Conservation (phyloP, 2,888 invertebrate genomes). For the Petrophora chlorosata region DNA sequence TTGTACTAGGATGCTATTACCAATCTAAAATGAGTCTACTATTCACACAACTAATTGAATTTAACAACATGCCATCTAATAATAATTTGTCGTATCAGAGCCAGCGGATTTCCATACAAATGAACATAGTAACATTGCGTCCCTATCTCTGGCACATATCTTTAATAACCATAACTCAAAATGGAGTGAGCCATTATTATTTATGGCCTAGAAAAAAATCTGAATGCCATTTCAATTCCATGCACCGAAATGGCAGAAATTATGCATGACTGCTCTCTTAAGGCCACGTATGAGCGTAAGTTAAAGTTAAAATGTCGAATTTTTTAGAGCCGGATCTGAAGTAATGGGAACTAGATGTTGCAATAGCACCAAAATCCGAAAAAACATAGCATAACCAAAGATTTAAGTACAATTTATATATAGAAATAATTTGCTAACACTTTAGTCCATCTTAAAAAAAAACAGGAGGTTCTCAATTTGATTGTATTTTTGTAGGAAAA, state of each 20-base stretch:
- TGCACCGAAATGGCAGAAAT: conserved; percentile 27
- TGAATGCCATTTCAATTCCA: conserved; percentile 42
- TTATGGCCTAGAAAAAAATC: conserved; percentile 64
- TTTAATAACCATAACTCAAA: conserved; percentile 82
- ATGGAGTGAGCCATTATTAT: conserved; percentile 65
- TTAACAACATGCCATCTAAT: conserved; percentile 23
- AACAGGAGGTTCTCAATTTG: too few species aligned
- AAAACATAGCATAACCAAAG: too few species aligned
- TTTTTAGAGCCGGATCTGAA: too few species aligned
- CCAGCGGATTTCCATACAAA: conserved; percentile 74
- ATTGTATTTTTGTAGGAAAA: too few species aligned
- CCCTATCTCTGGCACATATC: conserved; percentile 65
- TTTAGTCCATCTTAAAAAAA: too few species aligned
- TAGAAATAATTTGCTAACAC: too few species aligned
- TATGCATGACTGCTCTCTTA: conserved; percentile 15
- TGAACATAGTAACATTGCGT: conserved; percentile 68
- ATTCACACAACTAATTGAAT: conserved; percentile 25
- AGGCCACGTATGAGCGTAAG: not conserved
- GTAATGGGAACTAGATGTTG: too few species aligned
- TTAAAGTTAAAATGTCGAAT: not conserved
- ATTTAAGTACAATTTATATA: too few species aligned
- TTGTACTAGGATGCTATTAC: not conserved
- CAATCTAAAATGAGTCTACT: conserved; percentile 16
- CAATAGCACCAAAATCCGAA: too few species aligned
- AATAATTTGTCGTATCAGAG: conserved; percentile 45